These are phyloP conservation scores for Zoanthus sociatus DNA, from an alignment of 92 coral and sea anemone genomes.

Conservation along the genomic window DNA sequence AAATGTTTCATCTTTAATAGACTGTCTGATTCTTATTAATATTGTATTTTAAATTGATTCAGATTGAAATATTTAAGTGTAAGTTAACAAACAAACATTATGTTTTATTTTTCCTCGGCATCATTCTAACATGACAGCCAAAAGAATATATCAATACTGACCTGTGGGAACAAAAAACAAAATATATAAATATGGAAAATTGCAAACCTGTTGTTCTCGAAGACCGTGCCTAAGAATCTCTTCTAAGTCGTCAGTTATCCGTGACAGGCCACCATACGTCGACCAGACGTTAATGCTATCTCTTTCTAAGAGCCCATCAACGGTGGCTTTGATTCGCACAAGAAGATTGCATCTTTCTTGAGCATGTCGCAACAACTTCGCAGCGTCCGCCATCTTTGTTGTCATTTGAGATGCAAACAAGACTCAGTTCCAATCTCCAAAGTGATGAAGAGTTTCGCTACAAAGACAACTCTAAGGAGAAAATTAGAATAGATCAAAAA, in stretches of 20 bases:
- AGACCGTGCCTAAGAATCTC: conserved; percentile 84
- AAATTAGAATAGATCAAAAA: conserved; percentile 8
- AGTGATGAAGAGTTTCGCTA: not conserved
- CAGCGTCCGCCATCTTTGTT: conserved; percentile 93
- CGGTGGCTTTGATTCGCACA: conserved; percentile 75
- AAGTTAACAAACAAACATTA: too few relatives aligned
- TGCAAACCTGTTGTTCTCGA: conserved; percentile 62
- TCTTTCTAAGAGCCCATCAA: conserved; percentile 73
- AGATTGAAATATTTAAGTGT: too few relatives aligned
- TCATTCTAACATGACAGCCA: not conserved
- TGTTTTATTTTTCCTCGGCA: too few relatives aligned
- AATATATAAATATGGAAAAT: not conserved
- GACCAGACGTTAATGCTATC: conserved; percentile 66
- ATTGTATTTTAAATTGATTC: too few relatives aligned
- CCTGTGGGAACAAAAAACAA: not conserved
- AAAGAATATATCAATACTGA: not conserved
- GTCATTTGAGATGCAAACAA: conserved; percentile 48
- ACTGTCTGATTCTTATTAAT: too few relatives aligned
- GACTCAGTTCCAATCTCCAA: conserved; percentile 34
- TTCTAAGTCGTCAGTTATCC: conserved; percentile 76
- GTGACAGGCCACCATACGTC: conserved; percentile 73
- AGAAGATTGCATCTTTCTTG: conserved; percentile 81
- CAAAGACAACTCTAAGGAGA: not conserved
- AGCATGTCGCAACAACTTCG: conserved; percentile 65
- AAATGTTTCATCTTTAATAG: too few relatives aligned